Evolutionary conservation across 2,797 vertebrate genomes (phyloP), one percentile per base, ranked within the genome.

Genomic region (Rhincodon typus): DNA sequence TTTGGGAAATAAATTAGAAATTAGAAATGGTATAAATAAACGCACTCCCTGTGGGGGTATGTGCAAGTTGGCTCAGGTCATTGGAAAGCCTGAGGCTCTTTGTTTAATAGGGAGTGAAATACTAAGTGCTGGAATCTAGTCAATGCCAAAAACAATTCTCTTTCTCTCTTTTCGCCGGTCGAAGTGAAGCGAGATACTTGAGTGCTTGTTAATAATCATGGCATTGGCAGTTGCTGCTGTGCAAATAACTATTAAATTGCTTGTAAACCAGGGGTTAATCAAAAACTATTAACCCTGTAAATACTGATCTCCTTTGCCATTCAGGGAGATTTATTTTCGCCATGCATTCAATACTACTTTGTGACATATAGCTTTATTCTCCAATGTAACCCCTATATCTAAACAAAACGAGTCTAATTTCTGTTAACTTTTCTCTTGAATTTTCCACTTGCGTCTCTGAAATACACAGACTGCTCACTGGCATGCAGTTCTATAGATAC

Each of bases 1-100:
- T 91, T 91, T 91, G 57, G 15, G 57, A 66, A 91, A 66, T 91
- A 91, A 91, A 91, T 91, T 62, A 66, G 57, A 91, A 91, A 91
- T 91, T 34, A 91, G 88, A 91, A 91, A 91, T 91, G 34, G 57
- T 66, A 91, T 91, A 91, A 91, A 91, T 91, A 91, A 91, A n/a
- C 53, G n/a, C 6, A 62, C 4, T 91, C 57, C 88, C 88, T 66
- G 88, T 66, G 88, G 88, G 10, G 88, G 57, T 91, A 38, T 19
- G 62, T n/a, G 57, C 57, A 66, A 91, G 57, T 19, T 38, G 34
- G 30, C 88, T 66, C 57, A 91, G 57, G 88, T 91, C 53, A 91
- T 21, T 21, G 62, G 66, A 66, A 62, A 66, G 53, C 53, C 88
- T 6, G 57, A 66, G 34, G 88, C 30, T n/a, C 8, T 91, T 91